These are phyloP conservation scores for Ailurus styani DNA, from an alignment of 2,113 vertebrate genomes.

Conservation along the genomic window DNA sequence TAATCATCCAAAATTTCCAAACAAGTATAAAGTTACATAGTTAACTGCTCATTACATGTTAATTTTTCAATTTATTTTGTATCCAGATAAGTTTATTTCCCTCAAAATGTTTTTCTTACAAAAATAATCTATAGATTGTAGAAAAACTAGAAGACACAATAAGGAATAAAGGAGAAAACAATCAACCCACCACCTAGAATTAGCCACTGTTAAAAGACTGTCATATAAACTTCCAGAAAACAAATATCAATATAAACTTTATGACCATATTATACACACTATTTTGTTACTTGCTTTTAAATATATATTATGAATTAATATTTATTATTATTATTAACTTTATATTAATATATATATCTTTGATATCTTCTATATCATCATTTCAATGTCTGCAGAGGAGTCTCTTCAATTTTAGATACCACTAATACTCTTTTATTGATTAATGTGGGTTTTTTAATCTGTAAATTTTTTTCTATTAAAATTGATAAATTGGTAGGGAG, in stretches of 20 bases:
- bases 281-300: neutral
- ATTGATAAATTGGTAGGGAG: neutral
- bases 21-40: neutral
- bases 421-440: neutral
- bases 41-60: neutral
- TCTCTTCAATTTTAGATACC: neutral
- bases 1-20: neutral
- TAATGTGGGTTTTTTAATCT: neutral
- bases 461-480: neutral
- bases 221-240: neutral
- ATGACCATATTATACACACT: neutral
- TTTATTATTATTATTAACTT: no score
- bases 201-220: neutral
- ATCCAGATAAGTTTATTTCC: neutral
- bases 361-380: neutral
- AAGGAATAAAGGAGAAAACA: neutral
- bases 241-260: neutral
- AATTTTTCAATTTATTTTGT: neutral
- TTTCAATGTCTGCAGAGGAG: neutral
- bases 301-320: neutral
- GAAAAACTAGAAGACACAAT: neutral
- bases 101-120: neutral
- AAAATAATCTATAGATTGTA: neutral
- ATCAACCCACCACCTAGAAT: neutral
- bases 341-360: neutral